Conservation (phyloP, 2,888 invertebrate genomes). For the Limulus polyphemus region DNA sequence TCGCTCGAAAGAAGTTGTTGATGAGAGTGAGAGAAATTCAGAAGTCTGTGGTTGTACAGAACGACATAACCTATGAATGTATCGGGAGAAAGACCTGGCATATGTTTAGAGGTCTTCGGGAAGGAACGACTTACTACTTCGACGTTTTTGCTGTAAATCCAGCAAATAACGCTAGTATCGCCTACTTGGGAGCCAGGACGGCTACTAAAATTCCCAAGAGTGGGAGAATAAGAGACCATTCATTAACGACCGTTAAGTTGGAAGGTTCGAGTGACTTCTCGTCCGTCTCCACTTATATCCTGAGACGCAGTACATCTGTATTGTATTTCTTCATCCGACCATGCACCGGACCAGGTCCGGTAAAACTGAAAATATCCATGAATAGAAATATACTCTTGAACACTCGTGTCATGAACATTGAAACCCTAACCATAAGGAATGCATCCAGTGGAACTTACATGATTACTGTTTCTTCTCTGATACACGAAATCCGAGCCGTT, state of each 20-base stretch:
- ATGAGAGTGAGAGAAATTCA: conserved; percentile 4
- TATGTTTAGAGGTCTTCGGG: conserved; percentile 40
- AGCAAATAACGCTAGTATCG: conserved; percentile 42
- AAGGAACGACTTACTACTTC: conserved; percentile 43
- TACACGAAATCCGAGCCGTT: conserved; percentile 6
- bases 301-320: neutral
- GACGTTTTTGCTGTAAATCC: conserved; percentile 45
- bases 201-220: neutral
- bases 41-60: conserved; percentile 2
- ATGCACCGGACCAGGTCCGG: conserved; percentile 21
- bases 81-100: conserved; percentile 43
- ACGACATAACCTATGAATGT: conserved; percentile 38
- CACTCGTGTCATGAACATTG: conserved; percentile 11
- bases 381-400: neutral
- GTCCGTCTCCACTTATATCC: neutral
- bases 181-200: conserved; percentile 38
- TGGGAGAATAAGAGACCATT: neutral
- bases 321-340: conserved; percentile 13
- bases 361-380: conserved; percentile 9
- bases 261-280: neutral
- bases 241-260: neutral
- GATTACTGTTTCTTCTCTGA: conserved; percentile 8
- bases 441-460: neutral
- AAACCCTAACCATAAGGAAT: conserved; percentile 11
- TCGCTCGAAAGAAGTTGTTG: conserved; percentile 7